Evolutionary conservation across 1,140 invertebrate genomes (phyloP).

Genomic region (Panagrolaimus sp.): DNA sequence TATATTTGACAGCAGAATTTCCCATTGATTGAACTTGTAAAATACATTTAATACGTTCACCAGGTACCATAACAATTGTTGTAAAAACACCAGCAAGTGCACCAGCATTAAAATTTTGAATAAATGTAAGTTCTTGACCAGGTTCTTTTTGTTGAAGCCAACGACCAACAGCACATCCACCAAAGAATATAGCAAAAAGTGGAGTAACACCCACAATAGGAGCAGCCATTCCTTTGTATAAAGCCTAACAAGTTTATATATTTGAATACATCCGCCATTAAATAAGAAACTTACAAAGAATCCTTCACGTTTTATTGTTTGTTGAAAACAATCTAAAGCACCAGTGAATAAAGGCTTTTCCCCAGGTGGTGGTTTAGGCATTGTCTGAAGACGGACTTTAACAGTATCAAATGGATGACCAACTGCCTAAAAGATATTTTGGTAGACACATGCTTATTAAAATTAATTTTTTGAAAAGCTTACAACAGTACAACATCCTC

Average conservation of each 20-base stretch:
- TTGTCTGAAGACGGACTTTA: constrained; percentile 81
- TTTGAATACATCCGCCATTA: too few species aligned
- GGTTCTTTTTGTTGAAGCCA: constrained; percentile 65
- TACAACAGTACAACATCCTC: constrained; percentile 84
- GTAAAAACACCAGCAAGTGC: constrained; percentile 88
- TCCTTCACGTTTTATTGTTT: constrained; percentile 79
- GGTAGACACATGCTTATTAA: neutral
- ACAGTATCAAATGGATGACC: constrained; percentile 85
- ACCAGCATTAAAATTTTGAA: constrained; percentile 81
- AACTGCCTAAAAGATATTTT: constrained; percentile 61
- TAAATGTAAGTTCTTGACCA: constrained; percentile 64
- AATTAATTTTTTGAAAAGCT: too few species aligned
- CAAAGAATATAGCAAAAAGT: constrained; percentile 80
- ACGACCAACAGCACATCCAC: constrained; percentile 89
- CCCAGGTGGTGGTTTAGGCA: constrained; percentile 71
- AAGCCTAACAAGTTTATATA: constrained; percentile 59
- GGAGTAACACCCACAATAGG: constrained; percentile 65
- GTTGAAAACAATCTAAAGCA: constrained; percentile 86
- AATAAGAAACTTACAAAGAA: constrained; percentile 29
- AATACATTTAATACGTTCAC: constrained; percentile 80
- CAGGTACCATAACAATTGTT: constrained; percentile 89
- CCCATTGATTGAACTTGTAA: constrained; percentile 62
- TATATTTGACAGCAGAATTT: constrained; percentile 72
- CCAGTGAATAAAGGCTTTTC: constrained; percentile 74
- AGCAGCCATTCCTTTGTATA: constrained; percentile 67